Conservation (phyloP, 1,140 invertebrate species). For the Nylanderia fulva region DNA sequence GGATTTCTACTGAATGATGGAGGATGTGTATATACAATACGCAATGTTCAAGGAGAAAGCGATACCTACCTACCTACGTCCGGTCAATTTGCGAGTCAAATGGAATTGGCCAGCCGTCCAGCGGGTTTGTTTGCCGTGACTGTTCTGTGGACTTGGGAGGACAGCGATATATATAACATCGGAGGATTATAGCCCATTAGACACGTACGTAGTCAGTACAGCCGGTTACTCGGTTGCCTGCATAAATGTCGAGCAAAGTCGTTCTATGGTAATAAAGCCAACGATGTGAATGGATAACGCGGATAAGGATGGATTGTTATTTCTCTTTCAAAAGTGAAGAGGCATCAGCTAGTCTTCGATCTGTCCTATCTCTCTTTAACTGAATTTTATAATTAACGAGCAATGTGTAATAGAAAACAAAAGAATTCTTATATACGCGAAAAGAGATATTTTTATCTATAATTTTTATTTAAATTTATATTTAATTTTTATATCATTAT, state of each 20-base stretch:
- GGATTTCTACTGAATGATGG: background rate
- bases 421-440: background rate
- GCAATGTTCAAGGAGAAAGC: constrained; percentile 45
- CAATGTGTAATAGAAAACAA: background rate
- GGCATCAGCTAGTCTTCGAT: background rate
- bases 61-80: constrained; percentile 25
- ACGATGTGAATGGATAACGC: constrained; percentile 26
- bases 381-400: background rate
- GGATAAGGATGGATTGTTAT: constrained; percentile 27
- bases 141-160: constrained; percentile 47
- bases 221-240: constrained; percentile 4
- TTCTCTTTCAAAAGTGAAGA: background rate
- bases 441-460: too few relatives aligned
- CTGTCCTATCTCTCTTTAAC: background rate
- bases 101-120: constrained; percentile 48
- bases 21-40: constrained; percentile 12
- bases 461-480: too few relatives aligned
- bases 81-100: constrained; percentile 59
- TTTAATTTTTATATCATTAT: background rate
- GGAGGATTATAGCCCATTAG: constrained; percentile 60
- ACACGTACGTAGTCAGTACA: constrained; percentile 52
- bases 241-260: constrained; percentile 51
- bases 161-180: constrained; percentile 55
- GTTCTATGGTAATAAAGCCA: constrained; percentile 49
- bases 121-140: constrained; percentile 56